Conservation (phyloP, 2,797 vertebrate genomes). For the Acanthornis magna region DNA sequence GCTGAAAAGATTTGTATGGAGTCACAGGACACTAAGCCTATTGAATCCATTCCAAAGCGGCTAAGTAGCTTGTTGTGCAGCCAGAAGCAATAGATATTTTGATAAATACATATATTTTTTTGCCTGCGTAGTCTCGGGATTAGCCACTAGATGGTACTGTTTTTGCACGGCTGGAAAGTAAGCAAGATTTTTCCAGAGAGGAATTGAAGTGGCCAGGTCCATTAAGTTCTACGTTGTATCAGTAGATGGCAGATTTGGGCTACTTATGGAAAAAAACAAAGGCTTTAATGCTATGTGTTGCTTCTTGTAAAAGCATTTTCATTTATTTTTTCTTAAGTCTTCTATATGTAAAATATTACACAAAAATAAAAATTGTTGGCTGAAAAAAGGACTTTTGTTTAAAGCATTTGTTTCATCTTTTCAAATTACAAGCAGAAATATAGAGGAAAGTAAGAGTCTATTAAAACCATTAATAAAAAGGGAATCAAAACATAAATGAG, state of each 20-base stretch:
- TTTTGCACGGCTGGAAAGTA: conserved; percentile 24
- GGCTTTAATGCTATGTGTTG: background rate
- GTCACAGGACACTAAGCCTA: background rate
- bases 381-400: conserved; percentile 57
- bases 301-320: conserved; percentile 61
- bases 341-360: background rate
- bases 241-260: conserved; percentile 77
- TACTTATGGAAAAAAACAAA: conserved; percentile 49
- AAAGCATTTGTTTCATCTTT: conserved; percentile 67
- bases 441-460: conserved; percentile 48
- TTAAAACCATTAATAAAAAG: conserved; percentile 65
- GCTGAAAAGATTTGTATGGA: background rate
- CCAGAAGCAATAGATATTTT: conserved; percentile 37
- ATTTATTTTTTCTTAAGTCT: conserved; percentile 57
- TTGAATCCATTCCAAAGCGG: conserved; percentile 28
- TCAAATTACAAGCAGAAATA: conserved; percentile 39
- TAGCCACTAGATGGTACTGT: conserved; percentile 75
- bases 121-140: background rate
- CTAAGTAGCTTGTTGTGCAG: conserved; percentile 31
- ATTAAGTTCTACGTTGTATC: background rate
- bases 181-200: background rate
- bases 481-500: conserved; percentile 69
- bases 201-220: background rate
- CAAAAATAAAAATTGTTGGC: conserved; percentile 34
- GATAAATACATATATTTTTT: background rate